A percentile compares a stretch with the other conserved stretches of the same genome.
Conservation (phyloP, 92 coral and sea anemone genomes). For the Epizoanthus ramosus region DNA sequence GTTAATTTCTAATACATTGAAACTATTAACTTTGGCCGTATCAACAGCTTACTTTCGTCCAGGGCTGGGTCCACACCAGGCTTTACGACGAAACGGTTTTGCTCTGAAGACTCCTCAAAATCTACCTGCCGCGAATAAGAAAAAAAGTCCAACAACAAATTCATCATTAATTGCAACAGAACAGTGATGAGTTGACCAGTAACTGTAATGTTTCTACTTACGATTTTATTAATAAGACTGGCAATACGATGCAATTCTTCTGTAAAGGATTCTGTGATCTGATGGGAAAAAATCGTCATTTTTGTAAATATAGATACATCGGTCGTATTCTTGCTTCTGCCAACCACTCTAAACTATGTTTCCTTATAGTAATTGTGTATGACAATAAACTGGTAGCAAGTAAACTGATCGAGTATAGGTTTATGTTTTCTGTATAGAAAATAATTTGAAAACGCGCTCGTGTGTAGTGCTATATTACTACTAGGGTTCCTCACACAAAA, state of each 20-base stretch:
- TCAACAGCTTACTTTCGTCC: conserved; percentile 80
- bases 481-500: no score
- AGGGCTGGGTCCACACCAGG: conserved; percentile 97
- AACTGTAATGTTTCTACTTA: conserved; percentile 48
- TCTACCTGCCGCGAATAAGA: conserved; percentile 65
- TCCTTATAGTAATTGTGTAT: no score
- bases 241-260: conserved; percentile 92
- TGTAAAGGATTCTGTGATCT: conserved; percentile 80
- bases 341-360: no score
- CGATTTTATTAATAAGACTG: conserved; percentile 86
- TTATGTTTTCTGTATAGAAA: no score
- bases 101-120: conserved; percentile 92
- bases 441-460: no score
- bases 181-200: background rate
- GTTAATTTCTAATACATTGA: no score
- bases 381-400: no score
- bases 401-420: no score
- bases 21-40: no score
- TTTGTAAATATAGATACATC: background rate
- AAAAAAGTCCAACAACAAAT: background rate
- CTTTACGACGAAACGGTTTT: conserved; percentile 96
- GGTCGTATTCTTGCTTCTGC: no score
- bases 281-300: background rate
- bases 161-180: background rate
- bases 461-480: no score